These are phyloP conservation scores for Microcebus lehilahytsara DNA, from an alignment of 2,113 vertebrate genomes.

Conservation along the genomic window DNA sequence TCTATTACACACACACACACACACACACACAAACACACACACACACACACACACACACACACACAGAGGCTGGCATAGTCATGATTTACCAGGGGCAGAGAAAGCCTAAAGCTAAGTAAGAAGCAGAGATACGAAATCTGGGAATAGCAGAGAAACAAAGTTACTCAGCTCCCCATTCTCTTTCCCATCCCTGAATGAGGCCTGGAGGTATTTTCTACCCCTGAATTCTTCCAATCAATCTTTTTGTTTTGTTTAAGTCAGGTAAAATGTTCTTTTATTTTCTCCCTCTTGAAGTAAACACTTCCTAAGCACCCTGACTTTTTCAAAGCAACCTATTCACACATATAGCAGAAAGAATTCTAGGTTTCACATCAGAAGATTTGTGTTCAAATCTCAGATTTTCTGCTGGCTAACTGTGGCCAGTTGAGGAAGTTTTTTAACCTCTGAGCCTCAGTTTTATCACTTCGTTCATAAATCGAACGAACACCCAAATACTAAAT, in stretches of 20 bases:
- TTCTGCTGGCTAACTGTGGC: background rate
- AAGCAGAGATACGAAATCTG: background rate
- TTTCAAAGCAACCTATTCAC: background rate
- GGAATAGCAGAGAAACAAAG: background rate
- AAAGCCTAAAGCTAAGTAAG: background rate
- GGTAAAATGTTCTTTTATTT: background rate
- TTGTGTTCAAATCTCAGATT: background rate
- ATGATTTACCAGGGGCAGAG: background rate
- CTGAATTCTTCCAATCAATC: background rate
- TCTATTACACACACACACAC: background rate
- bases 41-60: background rate
- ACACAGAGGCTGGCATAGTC: background rate
- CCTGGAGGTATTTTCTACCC: background rate
- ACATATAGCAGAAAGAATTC: background rate
- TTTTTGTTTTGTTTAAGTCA: conserved; percentile 1
- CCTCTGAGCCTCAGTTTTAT: background rate
- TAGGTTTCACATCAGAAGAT: background rate
- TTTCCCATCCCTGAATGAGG: background rate
- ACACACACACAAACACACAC: background rate
- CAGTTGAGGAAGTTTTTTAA: background rate
- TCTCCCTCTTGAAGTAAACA: background rate
- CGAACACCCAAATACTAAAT: background rate
- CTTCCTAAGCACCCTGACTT: background rate
- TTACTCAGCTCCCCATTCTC: background rate
- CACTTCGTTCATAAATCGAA: background rate